Evolutionary conservation across 2,797 vertebrate genomes (phyloP).

Genomic region (Remorina albescens): DNA sequence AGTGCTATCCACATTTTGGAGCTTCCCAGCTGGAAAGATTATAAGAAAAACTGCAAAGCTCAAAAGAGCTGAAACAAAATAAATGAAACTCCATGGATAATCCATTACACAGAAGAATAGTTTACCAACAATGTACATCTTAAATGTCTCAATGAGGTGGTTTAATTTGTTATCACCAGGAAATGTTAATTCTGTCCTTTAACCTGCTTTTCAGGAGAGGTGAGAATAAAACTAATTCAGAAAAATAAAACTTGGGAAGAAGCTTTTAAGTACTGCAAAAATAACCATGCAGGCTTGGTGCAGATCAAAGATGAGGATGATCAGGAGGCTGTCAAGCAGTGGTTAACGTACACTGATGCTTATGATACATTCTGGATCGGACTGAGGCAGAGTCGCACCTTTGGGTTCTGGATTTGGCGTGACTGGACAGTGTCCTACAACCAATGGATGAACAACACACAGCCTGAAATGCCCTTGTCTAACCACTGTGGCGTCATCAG

Average conservation of each 20-base stretch:
- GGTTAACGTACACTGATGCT: rapidly evolving
- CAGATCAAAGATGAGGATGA: slow-evolving; percentile 30
- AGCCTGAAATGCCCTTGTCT: slow-evolving; percentile 42
- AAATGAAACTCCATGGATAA: background rate
- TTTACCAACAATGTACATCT: background rate
- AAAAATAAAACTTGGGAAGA: background rate
- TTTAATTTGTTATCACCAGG: background rate
- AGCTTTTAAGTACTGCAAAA: slow-evolving; percentile 54
- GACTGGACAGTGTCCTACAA: slow-evolving; percentile 9
- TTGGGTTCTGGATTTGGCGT: slow-evolving; percentile 80
- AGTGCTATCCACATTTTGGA: too few species aligned
- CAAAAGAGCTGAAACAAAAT: too few species aligned
- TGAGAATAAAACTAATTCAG: slow-evolving; percentile 19
- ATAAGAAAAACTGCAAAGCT: too few species aligned
- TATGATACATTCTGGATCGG: slow-evolving; percentile 57
- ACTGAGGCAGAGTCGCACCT: slow-evolving; percentile 70
- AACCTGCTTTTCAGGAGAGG: slow-evolving; percentile 30
- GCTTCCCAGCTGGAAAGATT: too few species aligned
- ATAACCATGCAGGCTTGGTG: rapidly evolving
- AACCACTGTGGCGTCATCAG: slow-evolving; percentile 64
- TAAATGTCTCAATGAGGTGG: background rate
- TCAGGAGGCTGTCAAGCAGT: background rate
- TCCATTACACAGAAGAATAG: background rate
- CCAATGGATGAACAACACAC: slow-evolving; percentile 46
- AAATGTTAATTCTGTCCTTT: background rate